Evolutionary conservation across 2,113 vertebrate species (phyloP).

Genomic region (Paradoxurus hermaphroditus): DNA sequence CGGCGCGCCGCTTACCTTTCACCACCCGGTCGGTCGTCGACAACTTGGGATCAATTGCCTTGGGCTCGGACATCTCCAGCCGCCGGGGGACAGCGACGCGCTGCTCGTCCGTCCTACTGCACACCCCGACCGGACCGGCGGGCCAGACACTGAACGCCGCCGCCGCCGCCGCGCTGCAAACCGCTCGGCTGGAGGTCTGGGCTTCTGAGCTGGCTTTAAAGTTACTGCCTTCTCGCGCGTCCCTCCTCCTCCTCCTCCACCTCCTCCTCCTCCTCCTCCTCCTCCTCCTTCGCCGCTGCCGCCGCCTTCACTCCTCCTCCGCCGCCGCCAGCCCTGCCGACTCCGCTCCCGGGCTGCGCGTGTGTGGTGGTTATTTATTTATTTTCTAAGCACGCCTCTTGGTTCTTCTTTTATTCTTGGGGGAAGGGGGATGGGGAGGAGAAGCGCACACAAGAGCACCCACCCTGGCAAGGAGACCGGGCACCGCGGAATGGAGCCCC

Average conservation of each 20-base stretch:
- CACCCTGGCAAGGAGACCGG: constrained; percentile 58
- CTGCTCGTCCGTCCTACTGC: constrained; percentile 73
- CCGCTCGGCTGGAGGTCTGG: constrained; percentile 65
- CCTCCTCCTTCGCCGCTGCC: not conserved
- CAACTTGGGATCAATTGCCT: constrained; percentile 96
- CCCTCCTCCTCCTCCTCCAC: constrained; percentile 26
- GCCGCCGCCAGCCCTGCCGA: constrained; percentile 52
- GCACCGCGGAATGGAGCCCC: constrained; percentile 65
- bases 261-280: constrained; percentile 47
- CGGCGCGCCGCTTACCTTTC: constrained; percentile 90
- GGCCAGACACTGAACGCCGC: constrained; percentile 56
- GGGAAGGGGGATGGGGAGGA: constrained; percentile 49
- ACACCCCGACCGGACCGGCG: constrained; percentile 65
- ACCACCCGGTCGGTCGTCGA: constrained; percentile 97
- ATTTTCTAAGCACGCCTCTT: constrained; percentile 81
- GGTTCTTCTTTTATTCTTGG: constrained; percentile 66
- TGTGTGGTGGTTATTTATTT: constrained; percentile 76
- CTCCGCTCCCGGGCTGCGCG: constrained; percentile 66
- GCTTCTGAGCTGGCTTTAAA: constrained; percentile 75
- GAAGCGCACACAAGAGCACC: constrained; percentile 42
- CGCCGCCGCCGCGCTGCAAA: constrained; percentile 73
- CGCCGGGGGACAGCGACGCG: constrained; percentile 78
- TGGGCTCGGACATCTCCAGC: constrained; percentile 98
- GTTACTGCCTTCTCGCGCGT: constrained; percentile 75
- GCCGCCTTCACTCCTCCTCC: constrained; percentile 52